These are phyloP conservation scores for Cotesia congregata DNA, from an alignment of 2,888 invertebrate species.

Conservation along the genomic window DNA sequence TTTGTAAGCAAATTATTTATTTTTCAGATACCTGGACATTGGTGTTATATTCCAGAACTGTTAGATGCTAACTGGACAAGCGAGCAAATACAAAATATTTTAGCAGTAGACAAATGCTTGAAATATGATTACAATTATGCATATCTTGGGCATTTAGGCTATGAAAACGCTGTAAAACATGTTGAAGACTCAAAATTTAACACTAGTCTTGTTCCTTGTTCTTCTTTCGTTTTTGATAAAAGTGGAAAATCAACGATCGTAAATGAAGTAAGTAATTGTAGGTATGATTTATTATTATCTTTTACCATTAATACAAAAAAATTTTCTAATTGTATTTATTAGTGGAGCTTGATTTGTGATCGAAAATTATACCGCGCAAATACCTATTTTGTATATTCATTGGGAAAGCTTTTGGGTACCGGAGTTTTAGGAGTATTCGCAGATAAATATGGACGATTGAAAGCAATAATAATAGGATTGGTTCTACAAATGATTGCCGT, in stretches of 20 bases:
- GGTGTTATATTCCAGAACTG: background rate
- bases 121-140: background rate
- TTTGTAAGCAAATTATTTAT: background rate
- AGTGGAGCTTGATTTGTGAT: background rate
- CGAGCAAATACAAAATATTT: background rate
- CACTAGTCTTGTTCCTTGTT: background rate
- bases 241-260: background rate
- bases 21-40: background rate
- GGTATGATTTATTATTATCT: background rate
- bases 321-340: too few species aligned
- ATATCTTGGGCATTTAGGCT: background rate
- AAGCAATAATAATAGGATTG: background rate
- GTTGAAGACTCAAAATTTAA: background rate
- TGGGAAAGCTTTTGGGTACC: background rate
- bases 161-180: background rate
- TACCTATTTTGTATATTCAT: background rate
- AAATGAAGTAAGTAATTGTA: background rate
- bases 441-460: background rate
- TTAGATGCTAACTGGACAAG: background rate
- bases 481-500: background rate
- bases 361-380: background rate
- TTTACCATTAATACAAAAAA: background rate
- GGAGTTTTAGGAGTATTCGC: background rate
- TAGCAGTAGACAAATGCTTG: background rate
- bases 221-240: background rate